Evolutionary conservation across 2,888 invertebrate genomes (phyloP), one percentile per base, ranked within the genome.

Genomic region (Scelioninae gen. 2): DNA sequence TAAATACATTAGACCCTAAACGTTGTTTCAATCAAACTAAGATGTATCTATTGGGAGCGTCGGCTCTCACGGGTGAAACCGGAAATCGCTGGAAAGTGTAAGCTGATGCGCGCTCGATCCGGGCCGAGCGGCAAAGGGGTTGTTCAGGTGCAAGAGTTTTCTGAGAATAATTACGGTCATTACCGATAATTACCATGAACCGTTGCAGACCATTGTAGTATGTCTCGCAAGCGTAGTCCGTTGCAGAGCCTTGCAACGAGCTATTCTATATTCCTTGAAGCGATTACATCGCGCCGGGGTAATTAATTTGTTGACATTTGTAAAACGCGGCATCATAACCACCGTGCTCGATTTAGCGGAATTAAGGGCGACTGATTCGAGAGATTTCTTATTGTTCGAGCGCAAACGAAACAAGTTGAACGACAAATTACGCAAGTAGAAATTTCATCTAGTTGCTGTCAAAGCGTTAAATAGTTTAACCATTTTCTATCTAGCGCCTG

Each of bases 111-210:
- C 76, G 77, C 52, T 63, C 33, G 69, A 58, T 67, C 46, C 75
- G 76, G 67, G 74, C 70, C 60, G 75, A 45, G 58, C 60, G 18
- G 39, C 25, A 60, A 68, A 52, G 74, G 76, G 63, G 75, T 71
- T 75, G 76, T 75, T 76, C 70, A 65, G 73, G 74, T 67, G 74
- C 68, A 60, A 69, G 77, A 77, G 74, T 81, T 81, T 80, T 79
- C 81, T 75, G 60, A 81, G 80, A 81, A 80, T 81, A 82, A 82
- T 83, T 81, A 79, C 79, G 78, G 79, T 81, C 81, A 81, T 82
- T 82, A 82, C 78, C 81, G 80, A 83, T 83, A 83, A 82, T 83
- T 83, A 83, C 82, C 81, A 78, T 77, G 77, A 78, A 79, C 78
- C 79, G 76, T 74, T 75, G 74, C 73, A 73, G 65, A 74, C 74